A percentile compares a stretch with the other conserved stretches of the same genome.
phyloP scores from a whole-genome alignment of 2,113 vertebrate genomes.

The Oceanodroma tethys region DNA sequence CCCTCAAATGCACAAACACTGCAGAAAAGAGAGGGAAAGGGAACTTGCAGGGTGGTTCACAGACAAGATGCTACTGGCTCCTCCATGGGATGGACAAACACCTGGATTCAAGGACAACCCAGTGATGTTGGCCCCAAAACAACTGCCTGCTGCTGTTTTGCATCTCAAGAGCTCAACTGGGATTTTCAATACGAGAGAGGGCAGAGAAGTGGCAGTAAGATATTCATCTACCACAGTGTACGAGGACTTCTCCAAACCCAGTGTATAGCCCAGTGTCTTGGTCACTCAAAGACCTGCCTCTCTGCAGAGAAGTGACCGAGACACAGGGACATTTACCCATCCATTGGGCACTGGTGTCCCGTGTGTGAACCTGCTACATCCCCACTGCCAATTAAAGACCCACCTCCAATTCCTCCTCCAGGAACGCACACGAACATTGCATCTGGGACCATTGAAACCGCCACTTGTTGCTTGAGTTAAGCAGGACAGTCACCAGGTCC shows the following conservation, averaged over 20 bases:
- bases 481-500: background rate
- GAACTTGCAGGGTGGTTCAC: background rate
- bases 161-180: background rate
- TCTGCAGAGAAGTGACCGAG: background rate
- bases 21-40: background rate
- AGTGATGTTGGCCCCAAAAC: background rate
- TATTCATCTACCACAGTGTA: fast-evolving
- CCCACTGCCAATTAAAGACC: background rate
- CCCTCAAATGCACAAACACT: background rate
- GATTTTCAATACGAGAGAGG: background rate
- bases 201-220: background rate
- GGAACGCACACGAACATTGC: background rate
- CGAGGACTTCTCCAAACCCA: background rate
- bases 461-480: background rate
- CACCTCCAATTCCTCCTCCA: background rate
- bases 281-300: background rate
- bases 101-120: background rate
- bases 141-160: background rate
- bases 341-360: background rate
- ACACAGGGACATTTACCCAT: background rate
- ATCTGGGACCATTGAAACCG: background rate
- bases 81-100: background rate
- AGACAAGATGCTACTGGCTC: background rate
- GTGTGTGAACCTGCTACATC: fast-evolving
- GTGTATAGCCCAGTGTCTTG: background rate